Conservation (phyloP, 2,113 vertebrate genomes). For the Otis tarda region DNA sequence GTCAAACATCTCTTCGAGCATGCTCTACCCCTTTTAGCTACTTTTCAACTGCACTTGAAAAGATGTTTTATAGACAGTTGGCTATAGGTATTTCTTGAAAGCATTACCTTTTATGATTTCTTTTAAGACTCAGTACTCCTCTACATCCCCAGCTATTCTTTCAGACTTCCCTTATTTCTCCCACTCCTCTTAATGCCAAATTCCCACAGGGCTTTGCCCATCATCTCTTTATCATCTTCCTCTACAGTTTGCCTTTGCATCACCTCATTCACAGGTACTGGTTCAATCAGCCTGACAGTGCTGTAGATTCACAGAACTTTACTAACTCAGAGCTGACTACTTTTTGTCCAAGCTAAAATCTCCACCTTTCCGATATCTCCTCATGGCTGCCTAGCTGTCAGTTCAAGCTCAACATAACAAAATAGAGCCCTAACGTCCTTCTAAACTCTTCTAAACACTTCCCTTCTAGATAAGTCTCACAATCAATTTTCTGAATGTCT, state of each 20-base stretch:
- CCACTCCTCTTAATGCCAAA: background rate
- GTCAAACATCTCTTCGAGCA: background rate
- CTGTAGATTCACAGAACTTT: background rate
- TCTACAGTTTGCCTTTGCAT: background rate
- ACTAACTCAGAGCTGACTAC: background rate
- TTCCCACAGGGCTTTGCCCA: background rate
- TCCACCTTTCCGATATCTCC: background rate
- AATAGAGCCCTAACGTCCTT: background rate
- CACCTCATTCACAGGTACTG: background rate
- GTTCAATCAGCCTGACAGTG: background rate
- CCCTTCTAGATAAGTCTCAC: background rate
- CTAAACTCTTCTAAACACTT: background rate
- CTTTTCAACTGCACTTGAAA: background rate
- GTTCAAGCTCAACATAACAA: background rate
- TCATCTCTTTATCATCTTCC: background rate
- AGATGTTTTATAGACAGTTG: background rate
- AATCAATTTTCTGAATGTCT: background rate
- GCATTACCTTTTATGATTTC: background rate
- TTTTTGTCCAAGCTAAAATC: background rate
- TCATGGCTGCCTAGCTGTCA: background rate
- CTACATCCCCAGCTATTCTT: background rate
- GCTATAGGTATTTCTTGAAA: background rate
- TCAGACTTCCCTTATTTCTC: background rate
- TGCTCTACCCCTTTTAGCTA: background rate
- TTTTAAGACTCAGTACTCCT: background rate